phyloP scores from a whole-genome alignment of 2,888 invertebrate genomes.

The Oligia strigilis region DNA sequence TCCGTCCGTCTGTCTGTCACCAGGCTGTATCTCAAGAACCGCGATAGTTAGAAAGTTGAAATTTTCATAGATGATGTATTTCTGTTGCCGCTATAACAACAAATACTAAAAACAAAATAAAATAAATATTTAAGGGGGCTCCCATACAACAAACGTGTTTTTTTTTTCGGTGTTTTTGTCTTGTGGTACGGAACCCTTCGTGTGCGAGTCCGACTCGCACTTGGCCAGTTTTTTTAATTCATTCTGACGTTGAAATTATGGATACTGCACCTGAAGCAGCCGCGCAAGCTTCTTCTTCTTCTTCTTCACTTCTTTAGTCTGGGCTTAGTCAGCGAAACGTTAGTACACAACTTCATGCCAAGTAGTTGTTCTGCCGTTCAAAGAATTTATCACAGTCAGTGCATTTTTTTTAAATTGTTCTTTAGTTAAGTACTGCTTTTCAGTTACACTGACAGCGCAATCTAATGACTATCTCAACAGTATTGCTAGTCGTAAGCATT shows the following conservation, averaged over 20 bases:
- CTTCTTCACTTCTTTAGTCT: not conserved
- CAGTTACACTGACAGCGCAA: not conserved
- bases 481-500: constrained; percentile 13
- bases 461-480: not conserved
- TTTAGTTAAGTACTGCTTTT: not conserved
- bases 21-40: too few relatives aligned
- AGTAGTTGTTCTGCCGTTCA: not conserved
- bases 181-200: too few relatives aligned
- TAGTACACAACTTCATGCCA: not conserved
- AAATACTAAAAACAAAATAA: too few relatives aligned
- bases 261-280: not conserved
- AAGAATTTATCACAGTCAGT: not conserved
- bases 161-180: too few relatives aligned
- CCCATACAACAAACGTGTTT: too few relatives aligned
- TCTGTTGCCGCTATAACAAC: too few relatives aligned
- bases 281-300: not conserved
- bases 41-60: too few relatives aligned
- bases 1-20: too few relatives aligned
- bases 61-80: too few relatives aligned
- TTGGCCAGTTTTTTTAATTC: not conserved
- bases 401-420: too few relatives aligned
- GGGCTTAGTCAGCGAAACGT: not conserved
- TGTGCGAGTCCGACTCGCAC: too few relatives aligned
- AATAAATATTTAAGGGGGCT: too few relatives aligned
- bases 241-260: not conserved